These are phyloP conservation scores for Cathartes aura DNA, from an alignment of 2,113 vertebrate genomes.

Conservation along the genomic window DNA sequence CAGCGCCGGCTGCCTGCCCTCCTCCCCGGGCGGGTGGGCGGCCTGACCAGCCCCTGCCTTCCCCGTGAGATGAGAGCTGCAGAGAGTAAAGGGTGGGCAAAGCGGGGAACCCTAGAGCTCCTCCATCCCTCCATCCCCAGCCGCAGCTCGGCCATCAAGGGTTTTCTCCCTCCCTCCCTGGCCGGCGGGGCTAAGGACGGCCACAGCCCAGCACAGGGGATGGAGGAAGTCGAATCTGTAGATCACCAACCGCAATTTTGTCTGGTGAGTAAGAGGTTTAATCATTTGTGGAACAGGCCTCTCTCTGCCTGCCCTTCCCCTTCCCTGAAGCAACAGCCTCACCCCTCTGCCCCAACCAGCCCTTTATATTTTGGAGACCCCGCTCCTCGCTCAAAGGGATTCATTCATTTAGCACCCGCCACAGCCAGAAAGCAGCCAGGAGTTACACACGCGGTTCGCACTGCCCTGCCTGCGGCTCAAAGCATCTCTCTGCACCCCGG, in stretches of 20 bases:
- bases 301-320: background rate
- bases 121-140: background rate
- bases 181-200: rapidly evolving
- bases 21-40: background rate
- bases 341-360: background rate
- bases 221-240: background rate
- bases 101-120: background rate
- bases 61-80: background rate
- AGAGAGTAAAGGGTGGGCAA: background rate
- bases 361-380: background rate
- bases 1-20: background rate
- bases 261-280: background rate
- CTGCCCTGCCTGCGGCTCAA: background rate
- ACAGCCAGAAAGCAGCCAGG: rapidly evolving
- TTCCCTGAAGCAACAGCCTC: background rate
- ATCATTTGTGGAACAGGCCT: background rate
- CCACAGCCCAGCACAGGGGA: background rate
- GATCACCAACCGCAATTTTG: background rate
- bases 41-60: background rate
- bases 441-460: rapidly evolving
- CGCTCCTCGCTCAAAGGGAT: rapidly evolving
- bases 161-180: background rate
- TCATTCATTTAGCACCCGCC: background rate
- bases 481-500: background rate
- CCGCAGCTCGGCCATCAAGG: rapidly evolving